Percentiles rank a stretch among this genome's conserved stretches.
Evolutionary conservation across 2,888 invertebrate species (phyloP).

Genomic region (Eristalis pertinax): DNA sequence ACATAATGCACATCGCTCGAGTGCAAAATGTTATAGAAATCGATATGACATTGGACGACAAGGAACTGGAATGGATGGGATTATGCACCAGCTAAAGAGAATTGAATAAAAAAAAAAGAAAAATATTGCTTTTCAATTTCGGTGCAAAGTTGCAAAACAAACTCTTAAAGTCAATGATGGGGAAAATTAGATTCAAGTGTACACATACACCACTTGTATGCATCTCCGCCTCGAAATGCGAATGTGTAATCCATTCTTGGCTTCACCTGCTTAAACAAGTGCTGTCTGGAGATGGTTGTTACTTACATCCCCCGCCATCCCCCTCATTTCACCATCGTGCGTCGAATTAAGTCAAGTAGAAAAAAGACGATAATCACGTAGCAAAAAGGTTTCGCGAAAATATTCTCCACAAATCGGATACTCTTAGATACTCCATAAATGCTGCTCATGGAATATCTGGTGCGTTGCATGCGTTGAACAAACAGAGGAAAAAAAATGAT

Average conservation of each 20-base stretch:
- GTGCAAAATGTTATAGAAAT: constrained; percentile 62
- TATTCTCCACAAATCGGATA: neutral
- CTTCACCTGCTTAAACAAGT: constrained; percentile 8
- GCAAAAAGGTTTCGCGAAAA: constrained; percentile 60
- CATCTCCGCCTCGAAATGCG: neutral
- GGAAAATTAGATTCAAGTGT: constrained; percentile 30
- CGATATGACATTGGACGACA: constrained; percentile 52
- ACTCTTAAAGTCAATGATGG: constrained; percentile 34
- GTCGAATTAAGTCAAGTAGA: constrained; percentile 53
- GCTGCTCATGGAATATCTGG: neutral
- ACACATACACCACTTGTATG: neutral
- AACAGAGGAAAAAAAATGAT: constrained; percentile 40
- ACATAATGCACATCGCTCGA: constrained; percentile 54
- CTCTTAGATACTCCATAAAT: neutral
- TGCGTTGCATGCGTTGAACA: constrained; percentile 6
- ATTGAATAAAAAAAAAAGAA: neutral
- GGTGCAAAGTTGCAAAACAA: constrained; percentile 42
- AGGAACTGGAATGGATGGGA: neutral
- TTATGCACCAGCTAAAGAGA: neutral
- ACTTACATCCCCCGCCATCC: neutral
- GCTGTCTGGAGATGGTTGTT: constrained; percentile 17
- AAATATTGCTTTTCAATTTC: constrained; percentile 45
- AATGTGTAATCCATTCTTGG: constrained; percentile 27
- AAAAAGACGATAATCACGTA: constrained; percentile 70
- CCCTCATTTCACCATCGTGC: neutral